phyloP scores from a whole-genome alignment of 1,140 invertebrate species.

The Pollicipes pollicipes region DNA sequence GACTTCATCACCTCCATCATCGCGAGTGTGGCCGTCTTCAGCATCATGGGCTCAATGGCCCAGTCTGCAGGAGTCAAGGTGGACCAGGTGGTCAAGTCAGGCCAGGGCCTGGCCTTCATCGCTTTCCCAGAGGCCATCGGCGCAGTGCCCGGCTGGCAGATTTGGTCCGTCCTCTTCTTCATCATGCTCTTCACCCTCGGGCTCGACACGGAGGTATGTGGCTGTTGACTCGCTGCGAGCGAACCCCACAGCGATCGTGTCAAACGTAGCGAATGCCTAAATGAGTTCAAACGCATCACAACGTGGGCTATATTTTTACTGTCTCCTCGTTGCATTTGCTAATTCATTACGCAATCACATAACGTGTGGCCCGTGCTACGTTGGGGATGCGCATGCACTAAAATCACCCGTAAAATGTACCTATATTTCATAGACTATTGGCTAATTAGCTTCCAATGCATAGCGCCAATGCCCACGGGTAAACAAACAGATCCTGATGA shows the following conservation, averaged over 20 bases:
- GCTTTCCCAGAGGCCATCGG: slow-evolving; percentile 45
- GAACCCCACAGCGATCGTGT: not conserved
- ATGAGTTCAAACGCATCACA: not conserved
- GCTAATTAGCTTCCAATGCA: no score
- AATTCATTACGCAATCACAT: not conserved
- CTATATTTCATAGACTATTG: no score
- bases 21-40: slow-evolving; percentile 29
- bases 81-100: not conserved
- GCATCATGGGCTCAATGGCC: slow-evolving; percentile 29
- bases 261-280: not conserved
- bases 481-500: no score
- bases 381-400: no score
- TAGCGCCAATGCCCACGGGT: no score
- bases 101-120: slow-evolving; percentile 32
- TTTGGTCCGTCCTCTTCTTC: slow-evolving; percentile 31
- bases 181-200: slow-evolving; percentile 70
- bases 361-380: no score
- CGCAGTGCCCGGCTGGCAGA: not conserved
- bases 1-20: slow-evolving; percentile 30
- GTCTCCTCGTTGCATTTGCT: not conserved
- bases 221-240: slow-evolving; percentile 32
- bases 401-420: no score
- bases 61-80: slow-evolving; percentile 16
- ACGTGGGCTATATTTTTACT: slow-evolving; percentile 17
- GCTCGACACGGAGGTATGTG: slow-evolving; percentile 22